Percentiles rank a stretch among this genome's conserved stretches.
phyloP scores from a whole-genome alignment of 2,888 invertebrate genomes.

The Brachyopa scutellaris region DNA sequence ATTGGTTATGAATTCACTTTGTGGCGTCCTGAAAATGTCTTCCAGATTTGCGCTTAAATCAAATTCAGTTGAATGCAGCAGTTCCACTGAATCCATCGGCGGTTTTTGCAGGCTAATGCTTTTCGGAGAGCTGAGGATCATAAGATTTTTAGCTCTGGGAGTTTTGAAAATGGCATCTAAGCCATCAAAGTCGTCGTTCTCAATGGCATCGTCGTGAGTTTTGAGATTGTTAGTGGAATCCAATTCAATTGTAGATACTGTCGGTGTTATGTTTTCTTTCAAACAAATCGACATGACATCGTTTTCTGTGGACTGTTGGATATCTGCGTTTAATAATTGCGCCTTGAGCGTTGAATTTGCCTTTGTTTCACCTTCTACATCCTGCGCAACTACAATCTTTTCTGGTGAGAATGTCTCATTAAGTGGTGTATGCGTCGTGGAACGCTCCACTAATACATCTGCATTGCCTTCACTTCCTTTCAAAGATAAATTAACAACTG shows the following conservation, averaged over 20 bases:
- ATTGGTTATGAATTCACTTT: conserved; percentile 43
- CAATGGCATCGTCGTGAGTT: background rate
- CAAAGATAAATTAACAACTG: background rate
- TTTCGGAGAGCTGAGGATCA: conserved; percentile 78
- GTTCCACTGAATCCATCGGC: conserved; percentile 70
- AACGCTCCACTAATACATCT: too few species aligned
- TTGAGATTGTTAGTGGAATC: background rate
- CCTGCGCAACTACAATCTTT: too few species aligned
- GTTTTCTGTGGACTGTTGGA: too few species aligned
- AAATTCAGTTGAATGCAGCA: conserved; percentile 76
- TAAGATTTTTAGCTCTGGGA: conserved; percentile 78
- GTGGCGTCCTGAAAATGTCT: conserved; percentile 77
- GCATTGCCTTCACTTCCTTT: background rate
- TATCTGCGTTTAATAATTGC: too few species aligned
- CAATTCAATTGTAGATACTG: background rate
- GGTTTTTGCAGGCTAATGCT: conserved; percentile 77
- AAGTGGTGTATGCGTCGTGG: background rate
- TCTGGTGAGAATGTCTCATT: conserved; percentile 1
- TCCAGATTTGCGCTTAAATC: conserved; percentile 77
- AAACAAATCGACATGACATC: too few species aligned
- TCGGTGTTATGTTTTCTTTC: too few species aligned
- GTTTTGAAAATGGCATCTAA: conserved; percentile 78
- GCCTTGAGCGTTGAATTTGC: too few species aligned
- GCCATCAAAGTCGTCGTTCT: conserved; percentile 67
- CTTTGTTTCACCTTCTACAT: too few species aligned